Conservation (phyloP, 1,140 invertebrate genomes). For the Proales similis region DNA sequence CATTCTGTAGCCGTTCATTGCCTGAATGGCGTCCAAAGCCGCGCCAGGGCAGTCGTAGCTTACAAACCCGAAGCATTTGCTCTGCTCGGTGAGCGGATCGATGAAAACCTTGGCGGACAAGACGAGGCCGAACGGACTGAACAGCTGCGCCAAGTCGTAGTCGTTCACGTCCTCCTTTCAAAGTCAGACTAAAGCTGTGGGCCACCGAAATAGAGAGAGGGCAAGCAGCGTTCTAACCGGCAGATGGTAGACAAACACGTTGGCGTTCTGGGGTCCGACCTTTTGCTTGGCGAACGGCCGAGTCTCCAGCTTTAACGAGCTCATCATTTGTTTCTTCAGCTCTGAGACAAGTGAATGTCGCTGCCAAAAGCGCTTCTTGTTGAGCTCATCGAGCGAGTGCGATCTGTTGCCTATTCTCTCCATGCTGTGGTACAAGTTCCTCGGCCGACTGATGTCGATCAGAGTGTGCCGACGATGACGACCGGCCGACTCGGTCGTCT, state of each 20-base stretch:
- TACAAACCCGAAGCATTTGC: conserved; percentile 65
- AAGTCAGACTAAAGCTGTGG: not conserved
- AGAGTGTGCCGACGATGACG: too few relatives aligned
- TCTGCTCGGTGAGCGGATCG: conserved; percentile 19
- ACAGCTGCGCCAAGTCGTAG: conserved; percentile 32
- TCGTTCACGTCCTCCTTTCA: conserved; percentile 28
- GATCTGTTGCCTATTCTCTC: too few relatives aligned
- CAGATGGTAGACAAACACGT: conserved; percentile 99
- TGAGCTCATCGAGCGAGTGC: too few relatives aligned
- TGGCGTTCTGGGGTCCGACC: conserved; percentile 91
- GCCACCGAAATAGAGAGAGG: not conserved
- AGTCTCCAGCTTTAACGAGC: not conserved
- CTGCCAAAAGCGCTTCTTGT: too few relatives aligned
- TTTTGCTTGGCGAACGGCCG: conserved; percentile 3
- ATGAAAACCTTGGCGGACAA: conserved; percentile 36
- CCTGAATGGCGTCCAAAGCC: conserved; percentile 85
- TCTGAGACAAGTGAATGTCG: too few relatives aligned
- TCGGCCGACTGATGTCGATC: too few relatives aligned
- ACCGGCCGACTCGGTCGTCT: too few relatives aligned
- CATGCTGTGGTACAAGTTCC: too few relatives aligned
- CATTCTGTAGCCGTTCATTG: conserved; percentile 94
- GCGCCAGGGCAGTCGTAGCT: conserved; percentile 87
- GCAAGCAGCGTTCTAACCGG: conserved; percentile 55
- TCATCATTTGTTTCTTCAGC: too few relatives aligned
- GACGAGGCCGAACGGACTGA: conserved; percentile 22